Base-by-base conservation (phyloP, 2,113 vertebrate species). In the Rousettus leschenaultii region DNA sequence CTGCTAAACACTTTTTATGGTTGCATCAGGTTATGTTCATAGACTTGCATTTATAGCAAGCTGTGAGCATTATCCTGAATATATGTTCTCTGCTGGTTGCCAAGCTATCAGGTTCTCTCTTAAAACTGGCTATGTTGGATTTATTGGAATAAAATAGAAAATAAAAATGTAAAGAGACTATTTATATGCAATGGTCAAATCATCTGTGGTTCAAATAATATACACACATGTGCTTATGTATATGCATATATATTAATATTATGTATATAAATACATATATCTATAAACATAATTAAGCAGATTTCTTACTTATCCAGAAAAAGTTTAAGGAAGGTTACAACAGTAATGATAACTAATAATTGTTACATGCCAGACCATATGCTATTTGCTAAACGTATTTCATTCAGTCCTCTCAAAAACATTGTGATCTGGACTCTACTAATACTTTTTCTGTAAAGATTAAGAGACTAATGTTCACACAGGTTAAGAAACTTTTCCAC, bases 51-150 rank as follows among this genome's bases (percentile, higher is more conserved):
- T 96, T 96, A 94, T 45, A 97, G 78, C 95, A 95, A 95, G 93
- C 96, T 97, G 94, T 97, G 97, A 96, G n/a, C 82, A 95, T 96
- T 97, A 96, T 92, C 78, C 83, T 80, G 89, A 94, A 89, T 96
- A 75, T 79, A 80, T 87, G 74, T 40, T 97, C 97, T 89, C 97
- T 96, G 89, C 55, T 87, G 95, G 94, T 84, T 86, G 59, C 75
- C 74, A 89, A 75, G 11, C 45, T 91, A 89, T 96, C 83, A 57
- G 70, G 35, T 63, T 97, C 19, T 51, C 38, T 83, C 74, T 97
- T 97, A 92, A 86, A 95, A 89, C 18, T 89, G 40, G 6, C 57
- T 94, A 38, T 71, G 73, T n/a, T 73, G 59, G 78, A 91, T 93
- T 96, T 97, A 94, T 83, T 61, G 65, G 40, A 92, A 85, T 94